These are phyloP conservation scores for Carapus acus DNA, from an alignment of 2,797 vertebrate species.

Conservation along the genomic window DNA sequence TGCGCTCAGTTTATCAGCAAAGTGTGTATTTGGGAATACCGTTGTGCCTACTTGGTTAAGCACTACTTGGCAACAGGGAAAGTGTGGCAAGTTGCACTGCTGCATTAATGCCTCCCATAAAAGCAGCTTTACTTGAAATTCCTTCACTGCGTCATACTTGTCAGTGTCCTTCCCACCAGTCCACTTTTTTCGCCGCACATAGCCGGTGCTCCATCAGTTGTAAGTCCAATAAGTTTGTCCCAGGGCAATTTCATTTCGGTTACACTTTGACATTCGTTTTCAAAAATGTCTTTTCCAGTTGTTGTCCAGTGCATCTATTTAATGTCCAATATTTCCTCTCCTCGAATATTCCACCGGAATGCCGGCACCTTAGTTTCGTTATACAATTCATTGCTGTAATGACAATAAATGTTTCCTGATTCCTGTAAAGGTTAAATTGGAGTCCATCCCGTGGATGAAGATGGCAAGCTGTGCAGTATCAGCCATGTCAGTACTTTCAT, in stretches of 20 bases:
- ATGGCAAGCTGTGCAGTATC: conserved; percentile 24
- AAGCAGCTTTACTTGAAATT: conserved; percentile 9
- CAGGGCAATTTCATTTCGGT: conserved; percentile 9
- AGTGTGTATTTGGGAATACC: neutral
- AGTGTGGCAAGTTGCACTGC: conserved; percentile 10
- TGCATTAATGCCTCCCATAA: conserved; percentile 14
- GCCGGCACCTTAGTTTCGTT: too few relatives aligned
- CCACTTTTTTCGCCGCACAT: conserved; percentile 14
- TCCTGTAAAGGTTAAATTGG: neutral
- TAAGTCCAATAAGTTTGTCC: conserved; percentile 17
- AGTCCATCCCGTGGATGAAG: conserved; percentile 21
- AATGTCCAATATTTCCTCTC: conserved; percentile 1
- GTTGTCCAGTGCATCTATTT: conserved; percentile 16
- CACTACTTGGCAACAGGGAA: conserved; percentile 14
- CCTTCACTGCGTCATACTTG: conserved; percentile 13
- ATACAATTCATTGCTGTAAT: too few relatives aligned
- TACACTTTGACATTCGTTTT: conserved; percentile 9
- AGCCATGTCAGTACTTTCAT: too few relatives aligned
- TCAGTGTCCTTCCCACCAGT: conserved; percentile 17
- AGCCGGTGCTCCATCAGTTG: conserved; percentile 15
- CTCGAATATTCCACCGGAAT: too few relatives aligned
- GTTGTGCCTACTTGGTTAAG: neutral
- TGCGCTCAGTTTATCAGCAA: conserved; percentile 11
- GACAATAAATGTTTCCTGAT: too few relatives aligned
- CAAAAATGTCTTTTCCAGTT: conserved; percentile 11